Base-by-base conservation (phyloP, 2,113 vertebrate genomes). In the Brienomyrus longianalis region DNA sequence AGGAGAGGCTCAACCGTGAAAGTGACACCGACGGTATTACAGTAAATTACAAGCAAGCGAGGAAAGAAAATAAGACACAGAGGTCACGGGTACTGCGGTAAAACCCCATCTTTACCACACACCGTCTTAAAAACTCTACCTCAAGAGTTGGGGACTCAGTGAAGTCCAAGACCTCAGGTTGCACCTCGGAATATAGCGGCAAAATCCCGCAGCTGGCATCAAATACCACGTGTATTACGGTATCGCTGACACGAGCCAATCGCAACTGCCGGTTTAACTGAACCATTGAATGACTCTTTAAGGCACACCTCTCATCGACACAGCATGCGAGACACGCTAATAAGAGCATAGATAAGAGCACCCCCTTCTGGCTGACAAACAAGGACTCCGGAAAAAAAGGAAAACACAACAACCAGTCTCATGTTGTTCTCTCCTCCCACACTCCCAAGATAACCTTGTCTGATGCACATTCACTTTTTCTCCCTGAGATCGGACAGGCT, bases 331-430 rank as follows among this genome's bases (percentile, higher is more conserved):
- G 83, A 35, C 43, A 8, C 39, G 17, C 15, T n/a, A 89, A 23
- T 35, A 31, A 27, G 39, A 31, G 50, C 47, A 84, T 59, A 17
- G 88, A 45, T 83, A 45, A 45, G 50, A 59, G 50, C 50, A 27
- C 77, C 88, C 39, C 88, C 77, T 59, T 21, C 88, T 35, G 88
- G 51, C 39, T 48, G 50, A 83, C 35, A 52, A 89, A 59, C 51
- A 87, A 59, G 51, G 35, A 5, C 35, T 87, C 52, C 17, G n/a
- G 10, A 43, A 43, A 39, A 17, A 43, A 19, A 80, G 1, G 11
- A 19, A 39, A 83, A 10, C 27, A 43, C 9, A 43, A 35, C 88
- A n/a, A 23, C 15, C 39, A 62, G 11, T 9, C 66, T 77, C 21
- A n/a, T 23, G 47, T 23, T 45, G 39, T 10, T 6, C 5, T 39